Percentiles rank a stretch among this genome's conserved stretches.
These are phyloP conservation scores for Myotis brandtii DNA, from an alignment of 2,113 vertebrate species.

Conservation along the genomic window DNA sequence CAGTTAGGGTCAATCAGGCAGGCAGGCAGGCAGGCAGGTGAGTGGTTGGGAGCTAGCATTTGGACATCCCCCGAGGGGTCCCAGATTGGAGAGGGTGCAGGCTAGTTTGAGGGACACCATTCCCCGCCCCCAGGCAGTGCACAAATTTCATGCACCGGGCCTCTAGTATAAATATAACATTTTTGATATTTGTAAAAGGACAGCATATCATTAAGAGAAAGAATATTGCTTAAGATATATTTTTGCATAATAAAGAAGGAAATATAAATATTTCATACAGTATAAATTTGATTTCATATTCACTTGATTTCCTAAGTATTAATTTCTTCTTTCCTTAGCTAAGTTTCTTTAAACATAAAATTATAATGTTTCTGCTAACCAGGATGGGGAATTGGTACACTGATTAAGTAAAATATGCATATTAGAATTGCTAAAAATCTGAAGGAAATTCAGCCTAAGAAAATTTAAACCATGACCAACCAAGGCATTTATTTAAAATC, in stretches of 20 bases:
- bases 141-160: too few relatives aligned
- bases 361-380: background rate
- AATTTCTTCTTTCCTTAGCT: background rate
- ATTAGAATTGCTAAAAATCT: background rate
- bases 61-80: too few relatives aligned
- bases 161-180: slow-evolving; percentile 55
- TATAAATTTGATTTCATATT: slow-evolving; percentile 40
- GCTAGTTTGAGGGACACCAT: too few relatives aligned
- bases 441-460: background rate
- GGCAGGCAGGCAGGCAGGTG: too few relatives aligned
- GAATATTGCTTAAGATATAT: slow-evolving; percentile 35
- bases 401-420: background rate
- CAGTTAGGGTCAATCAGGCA: too few relatives aligned
- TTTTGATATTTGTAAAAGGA: slow-evolving; percentile 52
- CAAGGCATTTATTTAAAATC: slow-evolving; percentile 3
- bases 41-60: too few relatives aligned
- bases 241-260: slow-evolving; percentile 39
- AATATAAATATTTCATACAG: slow-evolving; percentile 50
- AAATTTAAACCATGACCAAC: background rate
- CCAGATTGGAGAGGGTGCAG: too few relatives aligned
- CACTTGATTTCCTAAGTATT: background rate
- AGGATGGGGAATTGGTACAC: background rate
- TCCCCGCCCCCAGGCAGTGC: too few relatives aligned
- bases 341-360: slow-evolving; percentile 16
- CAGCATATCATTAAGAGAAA: slow-evolving; percentile 3